Base-by-base conservation (phyloP, 2,888 invertebrate species). In the Elgonia sp. region DNA sequence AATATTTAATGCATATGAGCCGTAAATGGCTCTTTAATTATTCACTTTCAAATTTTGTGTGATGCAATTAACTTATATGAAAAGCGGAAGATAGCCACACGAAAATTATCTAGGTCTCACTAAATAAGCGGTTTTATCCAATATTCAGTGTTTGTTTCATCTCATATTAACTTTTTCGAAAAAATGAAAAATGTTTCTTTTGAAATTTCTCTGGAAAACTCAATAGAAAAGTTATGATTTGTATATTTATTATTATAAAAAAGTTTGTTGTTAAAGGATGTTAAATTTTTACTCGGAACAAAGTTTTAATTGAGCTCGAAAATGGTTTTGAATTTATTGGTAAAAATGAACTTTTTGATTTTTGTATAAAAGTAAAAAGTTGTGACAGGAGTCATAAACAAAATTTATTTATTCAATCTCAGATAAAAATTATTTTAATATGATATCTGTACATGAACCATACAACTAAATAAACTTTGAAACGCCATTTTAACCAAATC, bases 401-500 rank as follows among this genome's bases (percentile, higher is more conserved):
- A 50, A 76, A 76, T 62, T 75, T 4, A 4, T 18, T 20, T 46
- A 63, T 50, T 40, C n/a, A 55, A 55, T 69, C 42, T 21, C 10
- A 37, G 60, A 69, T 69, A 37, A 4, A 40, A 60, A 69, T 84
- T 65, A 69, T 69, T 46, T 29, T 29, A 3, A 72, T 65, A n/a
- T 57, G 21, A 53, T 83, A 80, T 65, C 67, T 67, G 39, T 69
- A 46, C 40, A 60, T 76, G 62, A 63, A 53, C 50, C 62, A 20
- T 69, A 62, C 40, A 76, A 70, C 55, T 42, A 50, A 21, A n/a
- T 69, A 76, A 84, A 84, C 55, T 76, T 76, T 62, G 84, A 62
- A 76, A 37, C 42, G 42, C 12, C 69, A 40, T 84, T 84, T 76
- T 67, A 77, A 63, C 40, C 42, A 20, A 76, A 84, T 77, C 84